Percentiles rank a stretch among this genome's conserved stretches.
phyloP scores from a whole-genome alignment of 2,113 vertebrate species.

The Apteryx mantelli region DNA sequence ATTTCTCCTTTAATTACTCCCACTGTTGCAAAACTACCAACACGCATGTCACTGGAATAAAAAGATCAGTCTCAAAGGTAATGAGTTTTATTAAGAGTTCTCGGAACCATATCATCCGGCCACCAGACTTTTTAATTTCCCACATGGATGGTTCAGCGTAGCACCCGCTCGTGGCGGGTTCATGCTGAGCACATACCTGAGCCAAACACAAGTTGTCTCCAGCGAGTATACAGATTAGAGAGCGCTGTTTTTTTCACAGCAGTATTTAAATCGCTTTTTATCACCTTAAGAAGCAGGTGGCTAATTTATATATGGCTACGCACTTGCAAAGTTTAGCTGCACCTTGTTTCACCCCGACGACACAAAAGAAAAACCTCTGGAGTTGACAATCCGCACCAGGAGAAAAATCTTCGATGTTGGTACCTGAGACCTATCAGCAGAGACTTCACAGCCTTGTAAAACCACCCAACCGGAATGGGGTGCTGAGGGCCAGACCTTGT shows the following conservation, averaged over 20 bases:
- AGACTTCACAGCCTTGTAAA: not conserved
- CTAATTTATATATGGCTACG: conserved; percentile 30
- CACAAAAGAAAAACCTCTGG: not conserved
- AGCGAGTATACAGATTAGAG: not conserved
- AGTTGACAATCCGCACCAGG: not conserved
- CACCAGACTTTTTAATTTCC: conserved; percentile 74
- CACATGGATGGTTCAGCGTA: conserved; percentile 64
- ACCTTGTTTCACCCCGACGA: not conserved
- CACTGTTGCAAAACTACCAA: conserved; percentile 28
- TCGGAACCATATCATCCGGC: conserved; percentile 48
- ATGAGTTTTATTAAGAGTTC: conserved; percentile 68
- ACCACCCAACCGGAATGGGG: not conserved
- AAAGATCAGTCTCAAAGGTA: conserved; percentile 50
- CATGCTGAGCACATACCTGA: conserved; percentile 40
- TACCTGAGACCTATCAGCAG: not conserved
- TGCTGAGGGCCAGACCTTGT: not conserved
- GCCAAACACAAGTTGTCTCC: conserved; percentile 32
- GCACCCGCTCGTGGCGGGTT: conserved; percentile 46
- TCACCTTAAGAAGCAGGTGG: not conserved
- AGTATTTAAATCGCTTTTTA: conserved; percentile 32
- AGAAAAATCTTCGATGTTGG: not conserved
- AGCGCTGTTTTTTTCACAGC: not conserved
- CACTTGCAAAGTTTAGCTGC: not conserved
- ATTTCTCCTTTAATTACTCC: conserved; percentile 10
- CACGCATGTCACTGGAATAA: conserved; percentile 31